A percentile compares a stretch with the other conserved stretches of the same genome.
Conservation (phyloP, 1,140 invertebrate species). For the Drosophila melanica region DNA sequence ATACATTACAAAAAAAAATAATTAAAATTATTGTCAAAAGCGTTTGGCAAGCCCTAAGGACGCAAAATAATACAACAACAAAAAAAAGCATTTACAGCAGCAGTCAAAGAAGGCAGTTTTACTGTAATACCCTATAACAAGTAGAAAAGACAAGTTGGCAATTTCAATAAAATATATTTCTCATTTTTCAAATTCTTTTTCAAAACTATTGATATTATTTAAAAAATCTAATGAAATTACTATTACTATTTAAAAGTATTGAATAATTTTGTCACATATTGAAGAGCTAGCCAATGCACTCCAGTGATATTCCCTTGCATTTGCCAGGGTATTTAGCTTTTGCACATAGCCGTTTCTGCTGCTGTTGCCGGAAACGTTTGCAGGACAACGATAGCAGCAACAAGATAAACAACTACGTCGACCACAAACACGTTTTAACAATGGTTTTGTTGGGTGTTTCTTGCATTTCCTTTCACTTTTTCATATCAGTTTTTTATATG, state of each 20-base stretch:
- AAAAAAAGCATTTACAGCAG: too few species aligned
- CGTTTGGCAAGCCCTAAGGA: not conserved
- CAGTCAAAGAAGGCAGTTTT: not conserved
- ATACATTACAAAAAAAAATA: not conserved
- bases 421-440: not conserved
- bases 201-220: too few species aligned
- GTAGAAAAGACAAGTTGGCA: too few species aligned
- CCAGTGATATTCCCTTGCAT: too few species aligned
- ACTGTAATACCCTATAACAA: not conserved
- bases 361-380: slow-evolving; percentile 54
- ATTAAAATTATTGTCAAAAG: slow-evolving; percentile 8
- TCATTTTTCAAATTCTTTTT: too few species aligned
- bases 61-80: not conserved
- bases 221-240: too few species aligned
- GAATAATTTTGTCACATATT: too few species aligned
- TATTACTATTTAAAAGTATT: too few species aligned
- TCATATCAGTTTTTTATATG: slow-evolving; percentile 16
- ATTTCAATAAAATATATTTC: too few species aligned
- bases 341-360: not conserved
- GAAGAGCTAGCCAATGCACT: too few species aligned
- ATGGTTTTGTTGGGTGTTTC: not conserved
- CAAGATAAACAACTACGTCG: not conserved
- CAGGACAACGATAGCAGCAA: slow-evolving; percentile 15
- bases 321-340: not conserved
- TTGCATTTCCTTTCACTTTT: slow-evolving; percentile 13